Evolutionary conservation across 2,113 vertebrate species (phyloP).

Genomic region (Naja naja): DNA sequence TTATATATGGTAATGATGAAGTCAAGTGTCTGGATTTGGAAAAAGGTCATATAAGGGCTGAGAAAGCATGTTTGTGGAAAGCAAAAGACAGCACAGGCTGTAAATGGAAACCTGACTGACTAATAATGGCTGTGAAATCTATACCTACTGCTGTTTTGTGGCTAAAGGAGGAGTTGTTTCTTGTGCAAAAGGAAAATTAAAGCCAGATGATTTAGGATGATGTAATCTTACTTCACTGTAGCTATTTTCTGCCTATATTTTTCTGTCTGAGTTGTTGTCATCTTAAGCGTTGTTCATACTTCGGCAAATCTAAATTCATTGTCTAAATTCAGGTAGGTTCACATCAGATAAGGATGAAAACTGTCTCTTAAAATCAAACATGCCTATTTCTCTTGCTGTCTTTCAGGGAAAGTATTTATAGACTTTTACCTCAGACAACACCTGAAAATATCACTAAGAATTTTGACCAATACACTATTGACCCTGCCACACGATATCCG

Average conservation of each 20-base stretch:
- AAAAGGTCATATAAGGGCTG: constrained; percentile 29
- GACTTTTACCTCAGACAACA: constrained; percentile 92
- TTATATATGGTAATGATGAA: constrained; percentile 15
- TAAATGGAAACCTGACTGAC: constrained; percentile 50
- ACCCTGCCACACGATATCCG: constrained; percentile 90
- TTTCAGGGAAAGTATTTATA: constrained; percentile 90
- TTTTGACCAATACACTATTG: constrained; percentile 94
- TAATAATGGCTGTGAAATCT: constrained; percentile 33
- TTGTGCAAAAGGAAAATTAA: constrained; percentile 56
- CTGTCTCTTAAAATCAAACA: not conserved
- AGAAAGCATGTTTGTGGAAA: constrained; percentile 48
- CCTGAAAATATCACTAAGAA: constrained; percentile 96
- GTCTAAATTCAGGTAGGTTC: constrained; percentile 16
- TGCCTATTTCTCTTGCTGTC: not conserved
- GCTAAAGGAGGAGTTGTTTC: constrained; percentile 52
- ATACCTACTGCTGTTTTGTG: constrained; percentile 56
- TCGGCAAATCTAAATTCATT: not conserved
- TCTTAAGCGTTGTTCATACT: constrained; percentile 23
- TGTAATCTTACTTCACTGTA: constrained; percentile 39
- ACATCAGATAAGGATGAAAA: not conserved
- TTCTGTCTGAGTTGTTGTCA: constrained; percentile 16
- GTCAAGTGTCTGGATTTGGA: not conserved
- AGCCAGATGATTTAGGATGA: constrained; percentile 58
- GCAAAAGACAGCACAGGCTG: constrained; percentile 17
- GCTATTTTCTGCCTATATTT: constrained; percentile 33